A percentile compares a stretch with the other conserved stretches of the same genome.
Evolutionary conservation across 2,113 vertebrate species (phyloP).

Genomic region (Chaenocephalus aceratus): DNA sequence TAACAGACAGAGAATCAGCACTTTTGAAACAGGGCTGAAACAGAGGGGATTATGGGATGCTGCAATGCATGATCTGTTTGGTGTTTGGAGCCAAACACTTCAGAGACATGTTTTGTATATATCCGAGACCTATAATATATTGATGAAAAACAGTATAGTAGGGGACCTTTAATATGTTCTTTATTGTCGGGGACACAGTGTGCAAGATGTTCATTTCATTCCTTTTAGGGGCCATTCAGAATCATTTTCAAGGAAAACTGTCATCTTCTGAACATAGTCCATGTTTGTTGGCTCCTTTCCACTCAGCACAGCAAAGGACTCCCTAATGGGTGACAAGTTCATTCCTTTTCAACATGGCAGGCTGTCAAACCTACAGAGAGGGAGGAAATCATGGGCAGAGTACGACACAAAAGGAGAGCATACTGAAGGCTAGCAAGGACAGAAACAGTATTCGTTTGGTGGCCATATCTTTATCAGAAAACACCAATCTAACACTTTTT

Average conservation of each 20-base stretch:
- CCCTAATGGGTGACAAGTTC: slow-evolving; percentile 40
- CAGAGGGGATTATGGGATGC: too few relatives aligned
- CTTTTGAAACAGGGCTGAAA: too few relatives aligned
- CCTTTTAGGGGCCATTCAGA: slow-evolving; percentile 5
- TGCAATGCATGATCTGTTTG: too few relatives aligned
- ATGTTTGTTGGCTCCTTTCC: slow-evolving; percentile 12
- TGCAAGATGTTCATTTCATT: not conserved
- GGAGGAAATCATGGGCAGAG: not conserved
- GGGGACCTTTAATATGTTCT: not conserved
- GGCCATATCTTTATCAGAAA: not conserved
- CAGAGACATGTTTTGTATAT: too few relatives aligned
- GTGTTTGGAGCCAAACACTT: too few relatives aligned
- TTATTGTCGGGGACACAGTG: not conserved
- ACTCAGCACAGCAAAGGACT: slow-evolving; percentile 27
- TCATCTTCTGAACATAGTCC: slow-evolving; percentile 20
- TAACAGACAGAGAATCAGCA: too few relatives aligned
- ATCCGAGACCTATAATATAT: too few relatives aligned
- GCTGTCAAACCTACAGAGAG: slow-evolving; percentile 23
- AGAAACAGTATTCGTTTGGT: not conserved
- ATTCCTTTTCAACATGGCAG: slow-evolving; percentile 40
- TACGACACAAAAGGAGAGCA: slow-evolving; percentile 1
- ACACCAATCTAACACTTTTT: not conserved
- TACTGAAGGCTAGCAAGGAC: not conserved
- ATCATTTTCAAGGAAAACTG: slow-evolving; percentile 23
- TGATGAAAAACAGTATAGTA: too few relatives aligned